These are phyloP conservation scores for Macaria liturata DNA, from an alignment of 2,888 invertebrate species.

Conservation along the genomic window DNA sequence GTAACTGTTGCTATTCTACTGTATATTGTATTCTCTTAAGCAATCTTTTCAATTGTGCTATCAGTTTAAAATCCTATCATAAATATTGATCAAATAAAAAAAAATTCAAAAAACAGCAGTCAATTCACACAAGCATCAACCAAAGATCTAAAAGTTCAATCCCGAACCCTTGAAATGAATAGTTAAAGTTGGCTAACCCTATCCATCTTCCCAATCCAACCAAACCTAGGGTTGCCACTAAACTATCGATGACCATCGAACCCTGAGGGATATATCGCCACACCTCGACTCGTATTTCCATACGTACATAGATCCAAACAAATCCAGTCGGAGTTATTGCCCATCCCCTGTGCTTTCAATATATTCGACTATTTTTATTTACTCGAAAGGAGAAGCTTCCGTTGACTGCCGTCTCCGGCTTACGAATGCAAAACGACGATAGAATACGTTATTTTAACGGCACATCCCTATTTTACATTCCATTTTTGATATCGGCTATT, in stretches of 20 bases:
- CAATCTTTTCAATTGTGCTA: too few relatives aligned
- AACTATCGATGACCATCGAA: constrained; percentile 51
- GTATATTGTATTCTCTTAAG: too few relatives aligned
- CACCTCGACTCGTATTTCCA: constrained; percentile 61
- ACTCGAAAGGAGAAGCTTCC: constrained; percentile 63
- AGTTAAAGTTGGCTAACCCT: constrained; percentile 14
- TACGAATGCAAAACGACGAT: constrained; percentile 56
- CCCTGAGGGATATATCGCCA: constrained; percentile 46
- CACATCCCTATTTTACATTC: constrained; percentile 42
- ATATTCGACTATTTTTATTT: constrained; percentile 77
- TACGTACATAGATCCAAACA: constrained; percentile 69
- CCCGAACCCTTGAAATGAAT: not conserved
- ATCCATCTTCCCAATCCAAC: constrained; percentile 22
- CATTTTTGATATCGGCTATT: constrained; percentile 20
- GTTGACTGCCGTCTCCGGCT: constrained; percentile 51
- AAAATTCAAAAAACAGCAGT: too few relatives aligned
- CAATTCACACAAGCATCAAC: not conserved
- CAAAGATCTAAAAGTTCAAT: not conserved
- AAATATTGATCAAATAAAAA: too few relatives aligned
- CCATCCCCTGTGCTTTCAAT: constrained; percentile 72
- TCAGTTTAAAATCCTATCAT: too few relatives aligned
- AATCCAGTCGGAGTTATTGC: constrained; percentile 73
- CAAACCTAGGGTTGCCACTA: constrained; percentile 41
- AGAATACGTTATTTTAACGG: constrained; percentile 63
- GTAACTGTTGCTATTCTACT: too few relatives aligned